These are phyloP conservation scores for Lepidonotus clava DNA, from an alignment of 2,888 invertebrate species.

Conservation along the genomic window DNA sequence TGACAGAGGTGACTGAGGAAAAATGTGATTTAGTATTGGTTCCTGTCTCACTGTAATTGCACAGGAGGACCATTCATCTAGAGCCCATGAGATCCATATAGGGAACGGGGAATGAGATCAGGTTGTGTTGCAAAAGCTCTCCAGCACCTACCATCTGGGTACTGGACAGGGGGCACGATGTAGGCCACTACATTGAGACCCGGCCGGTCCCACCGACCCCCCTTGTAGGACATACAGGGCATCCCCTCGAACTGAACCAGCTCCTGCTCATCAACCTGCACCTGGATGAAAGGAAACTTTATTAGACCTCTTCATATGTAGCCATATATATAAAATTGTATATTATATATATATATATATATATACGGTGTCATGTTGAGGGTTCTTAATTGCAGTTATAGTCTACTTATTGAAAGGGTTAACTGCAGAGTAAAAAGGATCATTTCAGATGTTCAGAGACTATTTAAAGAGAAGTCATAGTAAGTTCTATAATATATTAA, in stretches of 20 bases:
- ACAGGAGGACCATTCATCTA: no score
- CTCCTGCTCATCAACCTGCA: background rate
- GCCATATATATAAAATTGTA: background rate
- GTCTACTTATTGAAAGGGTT: no score
- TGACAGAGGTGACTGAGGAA: no score
- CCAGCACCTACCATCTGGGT: conserved; percentile 28
- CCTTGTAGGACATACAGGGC: conserved; percentile 5
- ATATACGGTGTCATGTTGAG: background rate
- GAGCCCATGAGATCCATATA: no score
- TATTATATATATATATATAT: background rate
- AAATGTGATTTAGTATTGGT: no score
- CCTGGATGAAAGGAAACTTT: background rate
- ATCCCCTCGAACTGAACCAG: background rate
- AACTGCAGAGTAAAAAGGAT: no score
- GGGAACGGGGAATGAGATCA: no score
- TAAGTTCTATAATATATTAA: no score
- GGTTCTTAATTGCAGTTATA: background rate
- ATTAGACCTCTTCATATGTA: background rate
- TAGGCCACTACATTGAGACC: conserved; percentile 19
- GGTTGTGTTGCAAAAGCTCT: no score
- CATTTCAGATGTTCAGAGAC: no score
- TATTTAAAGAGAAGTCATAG: no score
- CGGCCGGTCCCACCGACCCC: conserved; percentile 6
- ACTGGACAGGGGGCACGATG: conserved; percentile 14
- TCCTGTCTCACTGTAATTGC: no score